These are phyloP conservation scores for Drosophila pruinosa DNA, from an alignment of 1,140 invertebrate genomes.

Conservation along the genomic window DNA sequence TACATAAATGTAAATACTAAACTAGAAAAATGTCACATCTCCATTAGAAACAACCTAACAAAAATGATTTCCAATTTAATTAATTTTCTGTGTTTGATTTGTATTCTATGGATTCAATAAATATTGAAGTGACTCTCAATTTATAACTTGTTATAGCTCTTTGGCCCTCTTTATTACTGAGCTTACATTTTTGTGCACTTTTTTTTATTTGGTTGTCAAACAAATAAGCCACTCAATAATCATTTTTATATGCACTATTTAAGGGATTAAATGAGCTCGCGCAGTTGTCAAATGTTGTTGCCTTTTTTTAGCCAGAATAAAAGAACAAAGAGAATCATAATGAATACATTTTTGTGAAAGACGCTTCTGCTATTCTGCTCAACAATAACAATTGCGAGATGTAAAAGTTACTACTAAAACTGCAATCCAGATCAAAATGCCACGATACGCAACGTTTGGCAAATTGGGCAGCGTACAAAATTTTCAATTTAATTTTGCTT, in stretches of 20 bases:
- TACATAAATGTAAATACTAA: no score
- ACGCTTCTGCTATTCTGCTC: neutral
- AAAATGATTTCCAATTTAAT: neutral
- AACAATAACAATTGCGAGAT: neutral
- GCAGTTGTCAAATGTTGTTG: neutral
- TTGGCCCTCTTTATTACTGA: no score
- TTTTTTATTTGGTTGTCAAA: neutral
- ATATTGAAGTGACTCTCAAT: no score
- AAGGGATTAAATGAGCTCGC: neutral
- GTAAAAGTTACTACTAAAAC: neutral
- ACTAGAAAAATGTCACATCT: no score
- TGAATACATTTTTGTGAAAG: neutral
- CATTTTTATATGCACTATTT: neutral
- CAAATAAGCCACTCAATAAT: neutral
- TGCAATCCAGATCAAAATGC: slow-evolving; percentile 56
- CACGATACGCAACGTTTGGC: slow-evolving; percentile 60
- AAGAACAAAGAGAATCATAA: neutral
- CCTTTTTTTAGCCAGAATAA: neutral
- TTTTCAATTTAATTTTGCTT: slow-evolving; percentile 39
- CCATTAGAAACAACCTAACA: no score
- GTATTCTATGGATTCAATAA: no score
- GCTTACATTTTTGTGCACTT: neutral
- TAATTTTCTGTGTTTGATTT: no score
- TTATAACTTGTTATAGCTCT: no score
- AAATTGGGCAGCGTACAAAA: slow-evolving; percentile 48